These are phyloP conservation scores for Papilio gigon DNA, from an alignment of 2,888 invertebrate genomes.

Conservation along the genomic window DNA sequence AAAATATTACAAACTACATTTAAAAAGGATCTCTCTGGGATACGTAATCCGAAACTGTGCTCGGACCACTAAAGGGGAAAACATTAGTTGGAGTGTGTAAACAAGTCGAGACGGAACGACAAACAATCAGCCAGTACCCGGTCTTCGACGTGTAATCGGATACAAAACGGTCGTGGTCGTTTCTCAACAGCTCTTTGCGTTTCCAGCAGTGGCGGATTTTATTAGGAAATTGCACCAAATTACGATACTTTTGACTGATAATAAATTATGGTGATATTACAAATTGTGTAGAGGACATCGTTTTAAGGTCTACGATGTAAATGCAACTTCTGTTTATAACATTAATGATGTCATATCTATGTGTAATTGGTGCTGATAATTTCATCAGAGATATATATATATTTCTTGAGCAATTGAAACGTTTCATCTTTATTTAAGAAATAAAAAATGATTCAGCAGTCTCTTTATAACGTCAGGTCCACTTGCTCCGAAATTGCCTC, in stretches of 20 bases:
- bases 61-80: conserved; percentile 60
- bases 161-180: conserved; percentile 65
- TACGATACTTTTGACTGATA: conserved; percentile 56
- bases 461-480: conserved; percentile 62
- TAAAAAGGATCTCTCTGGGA: conserved; percentile 51
- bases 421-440: conserved; percentile 34
- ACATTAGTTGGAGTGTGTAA: conserved; percentile 64
- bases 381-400: neutral
- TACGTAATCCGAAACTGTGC: conserved; percentile 63
- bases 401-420: neutral
- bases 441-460: conserved; percentile 64
- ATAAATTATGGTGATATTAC: conserved; percentile 51
- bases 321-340: neutral
- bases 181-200: conserved; percentile 55
- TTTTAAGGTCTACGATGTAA: conserved; percentile 8
- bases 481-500: conserved; percentile 65
- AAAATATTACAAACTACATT: conserved; percentile 39
- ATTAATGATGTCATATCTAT: no score
- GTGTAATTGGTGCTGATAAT: neutral
- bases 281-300: conserved; percentile 39
- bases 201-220: conserved; percentile 58
- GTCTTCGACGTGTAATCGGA: conserved; percentile 69
- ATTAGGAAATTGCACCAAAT: conserved; percentile 64
- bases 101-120: conserved; percentile 62
- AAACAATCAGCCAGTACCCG: conserved; percentile 67